A percentile compares a stretch with the other conserved stretches of the same genome.
Evolutionary conservation across 2,113 vertebrate species (phyloP).

Genomic region (Pachycephala philippinensis): DNA sequence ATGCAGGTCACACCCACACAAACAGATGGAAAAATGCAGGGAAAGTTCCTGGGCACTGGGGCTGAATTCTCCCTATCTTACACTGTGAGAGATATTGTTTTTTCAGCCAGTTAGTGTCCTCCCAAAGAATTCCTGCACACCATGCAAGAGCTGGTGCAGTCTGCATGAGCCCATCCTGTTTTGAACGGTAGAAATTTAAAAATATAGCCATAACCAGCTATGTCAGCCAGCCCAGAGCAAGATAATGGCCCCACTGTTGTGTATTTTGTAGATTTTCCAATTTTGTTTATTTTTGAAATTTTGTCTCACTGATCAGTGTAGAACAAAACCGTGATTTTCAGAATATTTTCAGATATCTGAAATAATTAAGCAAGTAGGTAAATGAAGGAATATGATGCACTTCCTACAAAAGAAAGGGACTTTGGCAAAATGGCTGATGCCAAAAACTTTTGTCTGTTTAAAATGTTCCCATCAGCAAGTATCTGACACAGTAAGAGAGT

Average conservation of each 20-base stretch:
- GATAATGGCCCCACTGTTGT: neutral
- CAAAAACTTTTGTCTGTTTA: neutral
- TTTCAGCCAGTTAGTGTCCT: neutral
- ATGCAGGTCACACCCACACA: neutral
- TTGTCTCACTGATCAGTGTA: neutral
- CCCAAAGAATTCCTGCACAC: neutral
- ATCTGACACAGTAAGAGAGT: neutral
- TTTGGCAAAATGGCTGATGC: neutral
- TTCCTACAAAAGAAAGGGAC: neutral
- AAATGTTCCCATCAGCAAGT: neutral
- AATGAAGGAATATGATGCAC: neutral
- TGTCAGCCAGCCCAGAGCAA: neutral
- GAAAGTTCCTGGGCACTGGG: neutral
- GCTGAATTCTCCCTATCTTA: neutral
- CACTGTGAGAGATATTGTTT: neutral
- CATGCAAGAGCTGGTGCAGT: neutral
- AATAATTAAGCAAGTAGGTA: neutral
- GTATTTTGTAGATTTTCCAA: neutral
- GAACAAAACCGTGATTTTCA: accelerated
- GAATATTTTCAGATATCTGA: neutral
- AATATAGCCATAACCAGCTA: neutral
- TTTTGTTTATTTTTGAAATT: neutral
- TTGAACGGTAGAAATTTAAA: neutral
- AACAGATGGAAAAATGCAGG: neutral
- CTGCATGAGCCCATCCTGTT: neutral